phyloP scores from a whole-genome alignment of 2,113 vertebrate genomes.

The Calonectris borealis region DNA sequence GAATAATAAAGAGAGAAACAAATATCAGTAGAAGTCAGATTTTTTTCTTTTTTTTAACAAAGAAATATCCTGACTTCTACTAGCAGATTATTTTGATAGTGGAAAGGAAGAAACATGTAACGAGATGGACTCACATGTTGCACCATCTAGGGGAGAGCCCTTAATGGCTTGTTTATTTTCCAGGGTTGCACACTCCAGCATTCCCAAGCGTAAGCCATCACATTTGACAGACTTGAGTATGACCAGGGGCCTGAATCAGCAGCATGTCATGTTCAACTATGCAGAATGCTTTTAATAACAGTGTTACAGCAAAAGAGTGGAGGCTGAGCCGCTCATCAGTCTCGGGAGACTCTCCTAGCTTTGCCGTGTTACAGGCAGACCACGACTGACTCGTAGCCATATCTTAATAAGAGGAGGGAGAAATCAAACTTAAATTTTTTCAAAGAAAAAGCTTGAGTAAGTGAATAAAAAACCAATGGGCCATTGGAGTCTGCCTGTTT shows the following conservation, averaged over 20 bases:
- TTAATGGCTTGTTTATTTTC: constrained; percentile 4
- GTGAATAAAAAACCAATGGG: not conserved
- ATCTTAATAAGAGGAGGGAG: not conserved
- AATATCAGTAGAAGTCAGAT: not conserved
- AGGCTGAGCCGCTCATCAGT: not conserved
- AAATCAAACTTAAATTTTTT: not conserved
- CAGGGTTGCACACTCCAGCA: not conserved
- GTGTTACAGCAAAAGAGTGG: not conserved
- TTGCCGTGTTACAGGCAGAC: not conserved
- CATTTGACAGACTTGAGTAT: not conserved
- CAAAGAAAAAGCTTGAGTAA: not conserved
- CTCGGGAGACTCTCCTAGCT: not conserved
- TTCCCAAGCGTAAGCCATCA: not conserved
- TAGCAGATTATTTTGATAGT: not conserved
- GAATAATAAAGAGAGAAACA: not conserved
- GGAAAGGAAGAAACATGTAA: not conserved
- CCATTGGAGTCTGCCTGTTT: not conserved
- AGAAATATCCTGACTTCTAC: not conserved
- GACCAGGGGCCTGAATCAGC: not conserved
- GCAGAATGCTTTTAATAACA: not conserved
- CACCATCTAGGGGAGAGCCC: not conserved
- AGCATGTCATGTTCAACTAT: not conserved
- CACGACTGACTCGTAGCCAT: accelerated
- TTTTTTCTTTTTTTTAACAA: not conserved
- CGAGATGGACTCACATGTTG: not conserved